Base-by-base conservation (phyloP, 53 echinoderm and acorn worm species). In the Holothuria scabra region DNA sequence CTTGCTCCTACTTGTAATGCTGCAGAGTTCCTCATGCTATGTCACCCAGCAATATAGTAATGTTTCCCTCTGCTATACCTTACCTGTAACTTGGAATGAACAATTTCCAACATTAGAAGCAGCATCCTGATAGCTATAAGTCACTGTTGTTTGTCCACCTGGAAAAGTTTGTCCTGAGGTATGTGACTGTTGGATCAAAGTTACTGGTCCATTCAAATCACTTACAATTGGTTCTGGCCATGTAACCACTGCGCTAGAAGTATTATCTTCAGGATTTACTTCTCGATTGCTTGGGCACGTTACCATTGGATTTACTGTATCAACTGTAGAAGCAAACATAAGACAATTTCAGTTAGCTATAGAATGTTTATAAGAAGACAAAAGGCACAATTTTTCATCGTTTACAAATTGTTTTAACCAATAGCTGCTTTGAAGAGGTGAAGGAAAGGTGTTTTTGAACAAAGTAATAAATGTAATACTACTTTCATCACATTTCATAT, bases 201-300 rank as follows among this genome's bases (percentile, higher is more conserved):
- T 56, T 14, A 71, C 69, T 41, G 74, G 65, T 1, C 67, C 67
- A 48, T 86, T 87, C 21, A 83, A 56, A 60, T 94, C 94, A 0
- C 72, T 61, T n/a, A 89, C 83, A 19, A 62, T 79, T 29, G 94
- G 94, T 33, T 91, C 94, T 21, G 69, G 19, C 85, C 84, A 94
- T 58, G 60, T 72, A 16, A 87, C 85, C 0, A 63, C 33, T 8
- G 55, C 31, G 2, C 33, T 58, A 20, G 76, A 19, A 8, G 88
- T 88, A 74, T 66, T 76, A 21, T 83, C 65, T 75, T 89, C 80
- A 21, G 84, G 57, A 19, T 9, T 84, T 5, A 79, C 38, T n/a
- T 59, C 48, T 60, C 60, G 41, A 60, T 60, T 32, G 2, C 34
- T 66, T 13, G 86, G 33, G 66, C 75, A 66, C 20, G 62, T 58